Evolutionary conservation across 1,140 invertebrate genomes (phyloP), one percentile per base, ranked within the genome.

Genomic region (Drosophila repleta): DNA sequence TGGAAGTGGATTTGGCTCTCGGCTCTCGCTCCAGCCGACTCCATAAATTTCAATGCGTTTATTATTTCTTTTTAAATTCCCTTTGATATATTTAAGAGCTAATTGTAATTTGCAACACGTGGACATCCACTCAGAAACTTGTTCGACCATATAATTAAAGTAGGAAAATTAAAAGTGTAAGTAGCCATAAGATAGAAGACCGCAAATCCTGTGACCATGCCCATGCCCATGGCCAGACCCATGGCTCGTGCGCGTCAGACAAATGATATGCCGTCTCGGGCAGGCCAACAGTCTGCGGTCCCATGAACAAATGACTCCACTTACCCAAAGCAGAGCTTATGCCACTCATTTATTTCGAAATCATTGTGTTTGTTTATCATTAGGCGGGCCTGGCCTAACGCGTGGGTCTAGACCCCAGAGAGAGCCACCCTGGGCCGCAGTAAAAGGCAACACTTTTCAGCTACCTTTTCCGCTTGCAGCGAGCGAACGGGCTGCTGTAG

Each of bases 301-400:
- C 62, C 62, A 53, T 57, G 53, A 66, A 71, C 68, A 71, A 71
- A 71, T 66, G 62, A 71, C 68, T 66, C 53, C 62, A 66, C 62
- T 71, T 71, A 66, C 62, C 49, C 45, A 58, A 55, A 45, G 35
- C 53, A 71, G 62, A 58, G 68, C 68, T 71, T 71, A 71, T 66
- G 53, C 62, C 53, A 71, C 68, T 71, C 68, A 71, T 71, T 71
- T 71, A 71, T 71, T 71, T 71, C 46, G 53, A 71, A 71, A 71
- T 71, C 68, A 71, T 71, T 71, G 68, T 71, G 68, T 71, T 71
- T 71, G 68, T 71, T 71, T 71, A 71, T 71, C 68, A 71, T 71
- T 71, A 71, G 62, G 53, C 37, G 20, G 45, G 35, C n/a, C n/a
- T n/a, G n/a, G 13, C 39, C 60, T 32, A 58, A 67, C 60, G 43